A percentile compares a stretch with the other conserved stretches of the same genome.
These are phyloP conservation scores for Nomada lathburiana DNA, from an alignment of 2,888 invertebrate genomes.

Conservation along the genomic window DNA sequence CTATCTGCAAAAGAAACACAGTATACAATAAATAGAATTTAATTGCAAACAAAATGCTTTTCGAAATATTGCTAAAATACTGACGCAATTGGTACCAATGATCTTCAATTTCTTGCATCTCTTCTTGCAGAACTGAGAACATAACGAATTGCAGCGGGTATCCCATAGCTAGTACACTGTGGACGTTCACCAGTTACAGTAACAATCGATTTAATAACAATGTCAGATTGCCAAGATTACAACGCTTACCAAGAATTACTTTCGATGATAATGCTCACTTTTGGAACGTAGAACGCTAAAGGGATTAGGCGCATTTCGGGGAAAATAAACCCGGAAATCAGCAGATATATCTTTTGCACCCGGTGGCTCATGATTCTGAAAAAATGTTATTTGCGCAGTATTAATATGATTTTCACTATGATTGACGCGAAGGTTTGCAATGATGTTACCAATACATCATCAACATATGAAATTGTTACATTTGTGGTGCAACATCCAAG, in stretches of 20 bases:
- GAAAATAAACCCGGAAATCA: constrained; percentile 90
- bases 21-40: background rate
- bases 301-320: constrained; percentile 88
- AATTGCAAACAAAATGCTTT: background rate
- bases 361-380: constrained; percentile 89
- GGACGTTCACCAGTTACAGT: constrained; percentile 87
- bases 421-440: too few species aligned
- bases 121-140: constrained; percentile 89
- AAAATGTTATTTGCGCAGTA: background rate
- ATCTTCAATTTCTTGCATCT: constrained; percentile 87
- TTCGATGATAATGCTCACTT: constrained; percentile 82
- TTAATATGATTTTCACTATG: too few species aligned
- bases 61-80: constrained; percentile 60
- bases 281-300: constrained; percentile 90
- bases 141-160: constrained; percentile 88
- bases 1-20: constrained; percentile 68
- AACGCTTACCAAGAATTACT: too few species aligned
- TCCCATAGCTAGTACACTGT: constrained; percentile 83
- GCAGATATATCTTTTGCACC: constrained; percentile 92
- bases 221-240: background rate
- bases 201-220: constrained; percentile 41
- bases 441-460: too few species aligned
- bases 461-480: too few species aligned
- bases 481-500: too few species aligned
- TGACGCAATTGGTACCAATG: constrained; percentile 87